phyloP scores from a whole-genome alignment of 2,888 invertebrate species.

The Rutpela maculata region DNA sequence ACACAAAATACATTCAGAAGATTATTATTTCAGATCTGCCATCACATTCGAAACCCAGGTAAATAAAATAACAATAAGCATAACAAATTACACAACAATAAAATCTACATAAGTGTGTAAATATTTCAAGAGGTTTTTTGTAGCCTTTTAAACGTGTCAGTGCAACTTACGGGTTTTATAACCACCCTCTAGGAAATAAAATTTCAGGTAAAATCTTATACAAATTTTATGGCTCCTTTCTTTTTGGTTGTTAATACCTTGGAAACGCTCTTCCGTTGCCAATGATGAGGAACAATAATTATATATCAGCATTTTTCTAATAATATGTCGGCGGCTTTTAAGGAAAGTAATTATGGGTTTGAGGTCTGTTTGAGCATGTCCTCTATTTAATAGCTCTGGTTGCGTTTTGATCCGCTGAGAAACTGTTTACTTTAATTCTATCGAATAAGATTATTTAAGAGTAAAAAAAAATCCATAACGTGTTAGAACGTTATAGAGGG shows the following conservation, averaged over 20 bases:
- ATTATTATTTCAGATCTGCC: neutral
- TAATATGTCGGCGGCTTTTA: conserved; percentile 19
- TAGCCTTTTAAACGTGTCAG: conserved; percentile 19
- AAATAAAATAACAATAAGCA: conserved; percentile 13
- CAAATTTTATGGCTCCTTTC: neutral
- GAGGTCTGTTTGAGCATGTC: neutral
- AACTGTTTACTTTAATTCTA: too few relatives aligned
- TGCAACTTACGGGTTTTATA: conserved; percentile 12
- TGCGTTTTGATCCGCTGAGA: neutral
- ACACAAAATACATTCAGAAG: neutral
- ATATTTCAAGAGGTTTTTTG: conserved; percentile 24
- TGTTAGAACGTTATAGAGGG: too few relatives aligned
- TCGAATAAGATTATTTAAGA: too few relatives aligned
- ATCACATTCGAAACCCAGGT: conserved; percentile 8
- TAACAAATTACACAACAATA: conserved; percentile 27
- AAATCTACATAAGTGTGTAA: conserved; percentile 16
- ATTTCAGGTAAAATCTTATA: conserved; percentile 25
- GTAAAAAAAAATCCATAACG: too few relatives aligned
- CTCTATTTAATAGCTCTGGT: neutral
- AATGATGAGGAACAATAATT: conserved; percentile 12
- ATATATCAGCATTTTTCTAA: conserved; percentile 11
- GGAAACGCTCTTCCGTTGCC: neutral
- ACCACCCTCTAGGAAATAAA: conserved; percentile 29
- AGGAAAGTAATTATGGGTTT: neutral
- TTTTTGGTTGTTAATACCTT: conserved; percentile 9